A percentile compares a stretch with the other conserved stretches of the same genome.
Evolutionary conservation across 2,888 invertebrate species (phyloP).

Genomic region (Tachina lurida): DNA sequence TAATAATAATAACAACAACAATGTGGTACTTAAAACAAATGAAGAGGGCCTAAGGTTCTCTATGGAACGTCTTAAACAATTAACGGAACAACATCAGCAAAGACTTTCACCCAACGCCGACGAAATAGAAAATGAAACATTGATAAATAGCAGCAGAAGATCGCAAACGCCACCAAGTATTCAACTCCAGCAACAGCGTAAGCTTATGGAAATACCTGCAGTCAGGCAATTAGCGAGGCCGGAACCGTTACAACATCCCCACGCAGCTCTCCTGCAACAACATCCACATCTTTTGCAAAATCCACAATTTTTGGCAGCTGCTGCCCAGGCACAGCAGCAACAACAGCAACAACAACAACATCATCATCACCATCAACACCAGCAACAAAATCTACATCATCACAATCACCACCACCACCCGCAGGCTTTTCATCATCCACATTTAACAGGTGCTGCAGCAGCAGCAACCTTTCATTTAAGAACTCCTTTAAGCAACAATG

Average conservation of each 20-base stretch:
- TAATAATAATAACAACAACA: slow-evolving; percentile 46
- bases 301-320: slow-evolving; percentile 79
- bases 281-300: slow-evolving; percentile 80
- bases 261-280: slow-evolving; percentile 79
- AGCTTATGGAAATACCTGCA: slow-evolving; percentile 77
- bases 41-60: slow-evolving; percentile 80
- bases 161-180: slow-evolving; percentile 59
- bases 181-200: slow-evolving; percentile 74
- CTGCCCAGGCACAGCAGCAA: slow-evolving; percentile 78
- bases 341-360: slow-evolving; percentile 77
- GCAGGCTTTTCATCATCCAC: slow-evolving; percentile 69
- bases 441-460: slow-evolving; percentile 59
- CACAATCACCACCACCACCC: slow-evolving; percentile 74
- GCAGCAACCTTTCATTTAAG: slow-evolving; percentile 77
- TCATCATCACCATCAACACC: slow-evolving; percentile 72
- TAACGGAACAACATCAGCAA: slow-evolving; percentile 81
- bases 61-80: slow-evolving; percentile 82
- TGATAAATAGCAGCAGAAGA: slow-evolving; percentile 64
- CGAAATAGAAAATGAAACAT: slow-evolving; percentile 49
- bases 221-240: slow-evolving; percentile 79
- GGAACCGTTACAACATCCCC: slow-evolving; percentile 81
- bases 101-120: slow-evolving; percentile 78
- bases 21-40: slow-evolving; percentile 67
- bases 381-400: slow-evolving; percentile 73
- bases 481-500: slow-evolving; percentile 45